These are phyloP conservation scores for Parnassius glacialis DNA, from an alignment of 2,888 invertebrate species.

Conservation along the genomic window DNA sequence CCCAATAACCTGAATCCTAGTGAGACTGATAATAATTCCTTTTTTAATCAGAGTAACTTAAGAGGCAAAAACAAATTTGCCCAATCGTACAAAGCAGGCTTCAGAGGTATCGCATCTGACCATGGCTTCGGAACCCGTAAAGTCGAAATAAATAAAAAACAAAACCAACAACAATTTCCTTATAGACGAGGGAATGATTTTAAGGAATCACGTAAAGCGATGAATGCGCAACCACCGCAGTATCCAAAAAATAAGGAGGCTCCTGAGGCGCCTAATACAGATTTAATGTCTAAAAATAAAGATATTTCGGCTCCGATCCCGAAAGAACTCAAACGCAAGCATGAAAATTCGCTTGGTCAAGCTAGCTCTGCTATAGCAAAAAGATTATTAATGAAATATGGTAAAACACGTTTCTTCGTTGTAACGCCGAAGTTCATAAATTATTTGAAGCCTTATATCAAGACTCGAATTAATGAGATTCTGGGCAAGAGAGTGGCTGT, in stretches of 20 bases:
- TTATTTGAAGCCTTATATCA: slow-evolving; percentile 7
- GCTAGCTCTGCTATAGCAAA: slow-evolving; percentile 9
- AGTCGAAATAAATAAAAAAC: neutral
- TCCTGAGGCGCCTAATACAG: neutral
- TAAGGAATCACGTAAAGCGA: neutral
- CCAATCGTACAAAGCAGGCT: neutral
- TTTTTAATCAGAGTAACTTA: neutral
- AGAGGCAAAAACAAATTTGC: neutral
- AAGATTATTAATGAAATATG: neutral
- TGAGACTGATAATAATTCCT: neutral
- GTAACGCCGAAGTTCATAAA: neutral
- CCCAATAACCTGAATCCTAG: neutral
- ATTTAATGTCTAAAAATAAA: neutral
- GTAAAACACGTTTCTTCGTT: neutral
- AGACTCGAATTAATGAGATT: slow-evolving; percentile 10
- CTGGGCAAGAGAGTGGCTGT: slow-evolving; percentile 7
- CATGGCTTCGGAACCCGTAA: neutral
- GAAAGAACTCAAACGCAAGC: neutral
- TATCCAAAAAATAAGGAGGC: neutral
- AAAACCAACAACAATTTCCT: neutral
- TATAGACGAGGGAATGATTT: neutral
- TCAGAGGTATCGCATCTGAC: neutral
- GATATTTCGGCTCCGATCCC: neutral
- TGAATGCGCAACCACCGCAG: neutral
- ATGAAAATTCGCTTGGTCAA: slow-evolving; percentile 12